A percentile compares a stretch with the other conserved stretches of the same genome.
These are phyloP conservation scores for Entomobrya multifasciata DNA, from an alignment of 2,888 invertebrate genomes.

Conservation along the genomic window DNA sequence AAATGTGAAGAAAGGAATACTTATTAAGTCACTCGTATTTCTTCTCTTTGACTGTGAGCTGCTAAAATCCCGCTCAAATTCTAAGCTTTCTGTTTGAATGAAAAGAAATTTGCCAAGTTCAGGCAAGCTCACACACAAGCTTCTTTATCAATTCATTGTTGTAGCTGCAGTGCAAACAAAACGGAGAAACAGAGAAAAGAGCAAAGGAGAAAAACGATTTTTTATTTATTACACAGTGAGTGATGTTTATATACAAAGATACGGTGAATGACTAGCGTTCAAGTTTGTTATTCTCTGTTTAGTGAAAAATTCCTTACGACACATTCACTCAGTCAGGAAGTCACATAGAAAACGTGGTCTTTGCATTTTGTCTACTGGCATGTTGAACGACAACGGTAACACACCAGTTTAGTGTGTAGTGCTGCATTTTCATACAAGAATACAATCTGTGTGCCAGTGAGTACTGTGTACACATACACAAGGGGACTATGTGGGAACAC, in stretches of 20 bases:
- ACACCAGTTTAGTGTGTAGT: background rate
- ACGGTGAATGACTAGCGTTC: background rate
- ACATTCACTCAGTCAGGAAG: conserved; percentile 54
- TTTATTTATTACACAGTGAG: conserved; percentile 55
- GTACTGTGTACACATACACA: background rate
- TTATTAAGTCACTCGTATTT: background rate
- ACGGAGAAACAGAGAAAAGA: background rate
- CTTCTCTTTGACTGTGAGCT: conserved; percentile 6
- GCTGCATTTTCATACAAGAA: background rate
- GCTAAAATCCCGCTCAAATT: conserved; percentile 9
- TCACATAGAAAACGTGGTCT: conserved; percentile 55
- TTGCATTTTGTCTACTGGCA: conserved; percentile 50
- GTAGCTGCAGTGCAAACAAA: conserved; percentile 13
- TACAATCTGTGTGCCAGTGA: too few relatives aligned
- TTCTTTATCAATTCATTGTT: conserved; percentile 32
- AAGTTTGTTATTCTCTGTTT: background rate
- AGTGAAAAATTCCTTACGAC: conserved; percentile 39
- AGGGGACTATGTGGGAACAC: background rate
- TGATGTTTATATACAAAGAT: background rate
- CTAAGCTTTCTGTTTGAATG: conserved; percentile 24
- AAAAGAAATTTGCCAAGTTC: conserved; percentile 10
- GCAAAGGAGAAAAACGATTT: conserved; percentile 28
- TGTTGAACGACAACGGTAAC: conserved; percentile 24
- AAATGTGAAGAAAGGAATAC: conserved; percentile 2
- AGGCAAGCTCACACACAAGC: conserved; percentile 2